A percentile compares a stretch with the other conserved stretches of the same genome.
Evolutionary conservation across 1,140 invertebrate species (phyloP).

Genomic region (Bombus difficillimus): DNA sequence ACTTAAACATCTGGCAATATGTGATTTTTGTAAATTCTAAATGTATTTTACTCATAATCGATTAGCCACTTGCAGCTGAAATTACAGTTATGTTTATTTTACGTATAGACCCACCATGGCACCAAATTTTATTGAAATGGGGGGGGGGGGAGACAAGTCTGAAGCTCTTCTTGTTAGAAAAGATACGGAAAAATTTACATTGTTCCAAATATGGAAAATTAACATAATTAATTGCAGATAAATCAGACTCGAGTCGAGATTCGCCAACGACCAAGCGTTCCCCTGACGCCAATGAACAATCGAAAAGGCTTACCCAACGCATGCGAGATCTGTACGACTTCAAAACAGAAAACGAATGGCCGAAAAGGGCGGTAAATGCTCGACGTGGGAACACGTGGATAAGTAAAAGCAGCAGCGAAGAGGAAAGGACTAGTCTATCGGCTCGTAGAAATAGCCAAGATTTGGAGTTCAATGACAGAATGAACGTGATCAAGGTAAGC

Average conservation of each 20-base stretch:
- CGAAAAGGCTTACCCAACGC: constrained; percentile 64
- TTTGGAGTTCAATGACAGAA: constrained; percentile 70
- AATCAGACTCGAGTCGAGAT: constrained; percentile 3
- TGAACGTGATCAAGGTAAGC: constrained; percentile 44
- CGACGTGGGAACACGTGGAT: constrained; percentile 64
- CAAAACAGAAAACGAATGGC: constrained; percentile 75
- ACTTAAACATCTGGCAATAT: no score
- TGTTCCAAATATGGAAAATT: neutral
- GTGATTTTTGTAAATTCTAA: no score
- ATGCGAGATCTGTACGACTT: constrained; percentile 76
- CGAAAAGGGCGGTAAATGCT: constrained; percentile 58
- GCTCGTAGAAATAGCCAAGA: constrained; percentile 70
- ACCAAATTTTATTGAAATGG: no score
- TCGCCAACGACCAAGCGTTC: constrained; percentile 7
- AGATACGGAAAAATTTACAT: neutral
- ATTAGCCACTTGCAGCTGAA: no score
- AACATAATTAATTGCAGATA: constrained; percentile 39
- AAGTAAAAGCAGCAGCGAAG: constrained; percentile 73
- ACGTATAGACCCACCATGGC: no score
- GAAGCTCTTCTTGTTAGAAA: no score
- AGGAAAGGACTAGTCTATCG: constrained; percentile 51
- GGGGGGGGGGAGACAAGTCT: neutral
- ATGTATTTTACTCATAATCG: no score
- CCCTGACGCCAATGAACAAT: constrained; percentile 48
- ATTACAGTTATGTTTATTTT: no score